phyloP scores from a whole-genome alignment of 2,113 vertebrate genomes.

The Phalacrocorax aristotelis region DNA sequence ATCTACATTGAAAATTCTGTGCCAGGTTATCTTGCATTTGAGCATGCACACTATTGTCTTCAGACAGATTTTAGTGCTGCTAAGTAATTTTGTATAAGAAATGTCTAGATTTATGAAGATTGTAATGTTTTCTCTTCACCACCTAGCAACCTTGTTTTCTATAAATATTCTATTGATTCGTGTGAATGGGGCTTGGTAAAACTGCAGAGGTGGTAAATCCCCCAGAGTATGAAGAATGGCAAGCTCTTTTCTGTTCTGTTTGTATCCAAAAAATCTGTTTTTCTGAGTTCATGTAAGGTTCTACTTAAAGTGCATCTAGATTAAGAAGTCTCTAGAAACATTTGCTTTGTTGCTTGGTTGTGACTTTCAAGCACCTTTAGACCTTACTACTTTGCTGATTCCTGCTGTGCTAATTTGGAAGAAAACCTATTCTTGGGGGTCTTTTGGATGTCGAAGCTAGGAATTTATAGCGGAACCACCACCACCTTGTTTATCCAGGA shows the following conservation, averaged over 20 bases:
- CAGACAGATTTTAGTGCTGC: neutral
- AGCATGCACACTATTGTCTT: neutral
- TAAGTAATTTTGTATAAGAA: neutral
- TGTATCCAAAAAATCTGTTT: neutral
- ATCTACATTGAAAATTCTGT: rapidly evolving
- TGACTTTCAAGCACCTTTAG: conserved; percentile 8
- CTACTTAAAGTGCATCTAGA: neutral
- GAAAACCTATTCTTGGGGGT: neutral
- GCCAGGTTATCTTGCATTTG: neutral
- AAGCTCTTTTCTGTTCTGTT: neutral
- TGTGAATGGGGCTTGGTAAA: neutral
- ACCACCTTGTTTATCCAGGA: neutral
- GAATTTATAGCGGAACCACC: neutral
- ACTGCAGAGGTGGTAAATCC: neutral
- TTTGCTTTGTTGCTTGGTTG: neutral
- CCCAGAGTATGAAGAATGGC: neutral
- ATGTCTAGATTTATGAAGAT: neutral
- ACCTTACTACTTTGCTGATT: neutral
- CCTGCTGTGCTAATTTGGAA: neutral
- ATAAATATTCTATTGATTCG: neutral
- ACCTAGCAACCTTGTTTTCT: neutral
- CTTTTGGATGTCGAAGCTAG: neutral
- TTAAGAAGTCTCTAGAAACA: neutral
- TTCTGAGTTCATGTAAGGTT: neutral
- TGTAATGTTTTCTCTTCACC: neutral